Percentiles rank a stretch among this genome's conserved stretches.
Evolutionary conservation across 2,888 invertebrate genomes (phyloP).

Genomic region (Dusona sp.): DNA sequence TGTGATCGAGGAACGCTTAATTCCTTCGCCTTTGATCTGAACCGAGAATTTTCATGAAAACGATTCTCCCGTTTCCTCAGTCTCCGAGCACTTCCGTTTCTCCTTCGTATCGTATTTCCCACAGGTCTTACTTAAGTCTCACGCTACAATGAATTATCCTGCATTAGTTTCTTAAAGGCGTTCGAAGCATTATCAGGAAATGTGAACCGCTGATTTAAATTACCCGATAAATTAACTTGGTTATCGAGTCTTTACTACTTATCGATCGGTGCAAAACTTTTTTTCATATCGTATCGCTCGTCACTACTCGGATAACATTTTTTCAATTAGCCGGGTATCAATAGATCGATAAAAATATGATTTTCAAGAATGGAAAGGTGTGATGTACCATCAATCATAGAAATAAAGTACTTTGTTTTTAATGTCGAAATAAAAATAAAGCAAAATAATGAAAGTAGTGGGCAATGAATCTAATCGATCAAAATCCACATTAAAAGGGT

Average conservation of each 20-base stretch:
- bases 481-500: not conserved
- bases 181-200: slow-evolving; percentile 6
- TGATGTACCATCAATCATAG: no score
- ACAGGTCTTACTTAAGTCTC: slow-evolving; percentile 8
- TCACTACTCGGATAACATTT: not conserved
- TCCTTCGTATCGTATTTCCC: slow-evolving; percentile 19
- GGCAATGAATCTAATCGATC: not conserved
- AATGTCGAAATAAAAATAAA: not conserved
- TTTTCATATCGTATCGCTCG: not conserved
- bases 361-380: not conserved
- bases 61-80: not conserved
- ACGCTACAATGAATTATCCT: slow-evolving; percentile 16
- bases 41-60: slow-evolving; percentile 37
- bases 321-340: not conserved
- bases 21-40: not conserved
- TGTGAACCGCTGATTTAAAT: slow-evolving; percentile 1
- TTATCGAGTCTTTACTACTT: not conserved
- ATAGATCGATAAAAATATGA: not conserved
- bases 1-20: not conserved
- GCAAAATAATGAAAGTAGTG: not conserved
- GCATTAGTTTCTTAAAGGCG: not conserved
- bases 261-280: not conserved
- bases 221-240: slow-evolving; percentile 7
- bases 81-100: not conserved
- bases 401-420: not conserved